Conservation (phyloP, 2,888 invertebrate genomes). For the Phortica okadai region DNA sequence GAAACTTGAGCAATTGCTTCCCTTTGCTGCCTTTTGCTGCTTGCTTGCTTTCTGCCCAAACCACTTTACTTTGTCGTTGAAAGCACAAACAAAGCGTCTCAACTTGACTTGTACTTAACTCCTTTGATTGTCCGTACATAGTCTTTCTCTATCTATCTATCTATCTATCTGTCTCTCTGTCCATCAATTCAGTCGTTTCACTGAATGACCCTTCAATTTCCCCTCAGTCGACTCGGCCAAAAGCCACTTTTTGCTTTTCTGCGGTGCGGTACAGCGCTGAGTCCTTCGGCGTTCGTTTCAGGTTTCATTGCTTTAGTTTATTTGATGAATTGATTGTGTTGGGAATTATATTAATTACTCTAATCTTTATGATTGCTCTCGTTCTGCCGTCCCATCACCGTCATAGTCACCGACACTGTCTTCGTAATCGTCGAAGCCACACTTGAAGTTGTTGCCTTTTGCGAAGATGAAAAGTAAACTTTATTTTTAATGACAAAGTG, state of each 20-base stretch:
- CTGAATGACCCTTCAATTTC: constrained; percentile 29
- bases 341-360: constrained; percentile 56
- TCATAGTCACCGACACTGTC: too few relatives aligned
- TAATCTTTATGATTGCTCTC: constrained; percentile 48
- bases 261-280: background rate
- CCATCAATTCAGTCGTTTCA: background rate
- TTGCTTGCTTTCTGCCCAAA: background rate
- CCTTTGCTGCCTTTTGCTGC: background rate
- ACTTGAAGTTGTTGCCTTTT: background rate
- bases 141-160: background rate
- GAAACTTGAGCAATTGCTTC: constrained; percentile 20
- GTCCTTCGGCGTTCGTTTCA: constrained; percentile 24
- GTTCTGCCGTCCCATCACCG: constrained; percentile 12
- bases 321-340: constrained; percentile 53
- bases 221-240: background rate
- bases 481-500: constrained; percentile 30
- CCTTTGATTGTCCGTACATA: background rate
- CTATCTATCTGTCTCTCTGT: background rate
- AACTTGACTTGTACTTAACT: constrained; percentile 21
- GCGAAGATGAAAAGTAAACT: constrained; percentile 23
- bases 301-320: constrained; percentile 34
- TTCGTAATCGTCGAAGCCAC: too few relatives aligned
- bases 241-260: background rate
- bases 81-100: constrained; percentile 19
- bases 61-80: background rate